Evolutionary conservation across 2,113 vertebrate genomes (phyloP).

Genomic region (Paedocypris sp.): DNA sequence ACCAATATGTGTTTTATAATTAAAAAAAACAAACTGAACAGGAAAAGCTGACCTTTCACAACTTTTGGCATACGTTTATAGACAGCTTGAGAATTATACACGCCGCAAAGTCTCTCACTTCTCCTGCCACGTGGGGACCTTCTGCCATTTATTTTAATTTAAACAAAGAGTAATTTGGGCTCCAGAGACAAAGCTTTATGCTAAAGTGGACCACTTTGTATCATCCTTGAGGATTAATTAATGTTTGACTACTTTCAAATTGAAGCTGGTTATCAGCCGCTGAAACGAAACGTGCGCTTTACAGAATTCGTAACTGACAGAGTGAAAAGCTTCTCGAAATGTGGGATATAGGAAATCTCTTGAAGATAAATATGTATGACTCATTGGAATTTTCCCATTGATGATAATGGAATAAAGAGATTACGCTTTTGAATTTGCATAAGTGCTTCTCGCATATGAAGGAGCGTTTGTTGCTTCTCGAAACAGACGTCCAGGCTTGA

Average conservation of each 20-base stretch:
- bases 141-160: background rate
- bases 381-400: constrained; percentile 5
- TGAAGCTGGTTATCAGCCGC: constrained; percentile 21
- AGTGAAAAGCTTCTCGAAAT: background rate
- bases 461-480: background rate
- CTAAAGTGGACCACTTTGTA: constrained; percentile 16
- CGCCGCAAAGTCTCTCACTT: background rate
- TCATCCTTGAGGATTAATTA: constrained; percentile 33
- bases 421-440: constrained; percentile 9
- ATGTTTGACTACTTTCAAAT: constrained; percentile 24
- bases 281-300: constrained; percentile 16
- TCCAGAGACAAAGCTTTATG: constrained; percentile 22
- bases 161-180: background rate
- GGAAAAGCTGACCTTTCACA: constrained; percentile 3
- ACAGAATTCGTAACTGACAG: background rate
- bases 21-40: too few relatives aligned
- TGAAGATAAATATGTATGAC: constrained; percentile 10
- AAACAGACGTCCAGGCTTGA: background rate
- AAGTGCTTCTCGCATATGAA: background rate
- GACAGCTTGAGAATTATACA: constrained; percentile 3
- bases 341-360: background rate
- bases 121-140: background rate
- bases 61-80: constrained; percentile 6
- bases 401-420: constrained; percentile 22
- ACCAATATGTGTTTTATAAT: too few relatives aligned